phyloP scores from a whole-genome alignment of 2,797 vertebrate genomes.

The Rallus crepitans region DNA sequence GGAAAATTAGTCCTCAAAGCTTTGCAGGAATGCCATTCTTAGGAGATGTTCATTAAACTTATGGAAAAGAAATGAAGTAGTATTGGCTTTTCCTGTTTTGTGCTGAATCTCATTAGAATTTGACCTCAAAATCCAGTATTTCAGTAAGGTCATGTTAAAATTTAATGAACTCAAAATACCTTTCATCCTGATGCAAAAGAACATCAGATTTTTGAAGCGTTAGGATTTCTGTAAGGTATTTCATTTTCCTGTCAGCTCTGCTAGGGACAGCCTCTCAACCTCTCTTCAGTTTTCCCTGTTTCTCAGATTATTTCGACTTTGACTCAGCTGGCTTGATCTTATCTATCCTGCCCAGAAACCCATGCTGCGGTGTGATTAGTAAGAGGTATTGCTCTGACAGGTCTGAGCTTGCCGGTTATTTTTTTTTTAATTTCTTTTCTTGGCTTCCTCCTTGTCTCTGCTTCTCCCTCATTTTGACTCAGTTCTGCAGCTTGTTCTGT shows the following conservation, averaged over 20 bases:
- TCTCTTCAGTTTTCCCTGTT: neutral
- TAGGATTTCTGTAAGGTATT: neutral
- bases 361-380: neutral
- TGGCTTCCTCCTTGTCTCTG: neutral
- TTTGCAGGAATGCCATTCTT: neutral
- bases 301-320: neutral
- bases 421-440: neutral
- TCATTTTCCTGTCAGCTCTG: neutral
- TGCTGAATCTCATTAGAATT: neutral
- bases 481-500: neutral
- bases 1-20: neutral
- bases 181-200: neutral
- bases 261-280: neutral
- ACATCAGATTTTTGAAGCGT: neutral
- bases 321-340: neutral
- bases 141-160: neutral
- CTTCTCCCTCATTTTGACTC: neutral
- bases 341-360: neutral
- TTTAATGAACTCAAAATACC: conserved; percentile 14
- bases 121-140: conserved; percentile 24
- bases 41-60: neutral
- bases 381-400: neutral
- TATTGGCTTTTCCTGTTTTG: neutral
- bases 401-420: neutral
- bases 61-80: neutral